Evolutionary conservation across 1,140 invertebrate species (phyloP), one percentile per base, ranked within the genome.

Genomic region (Hyphantria cunea): DNA sequence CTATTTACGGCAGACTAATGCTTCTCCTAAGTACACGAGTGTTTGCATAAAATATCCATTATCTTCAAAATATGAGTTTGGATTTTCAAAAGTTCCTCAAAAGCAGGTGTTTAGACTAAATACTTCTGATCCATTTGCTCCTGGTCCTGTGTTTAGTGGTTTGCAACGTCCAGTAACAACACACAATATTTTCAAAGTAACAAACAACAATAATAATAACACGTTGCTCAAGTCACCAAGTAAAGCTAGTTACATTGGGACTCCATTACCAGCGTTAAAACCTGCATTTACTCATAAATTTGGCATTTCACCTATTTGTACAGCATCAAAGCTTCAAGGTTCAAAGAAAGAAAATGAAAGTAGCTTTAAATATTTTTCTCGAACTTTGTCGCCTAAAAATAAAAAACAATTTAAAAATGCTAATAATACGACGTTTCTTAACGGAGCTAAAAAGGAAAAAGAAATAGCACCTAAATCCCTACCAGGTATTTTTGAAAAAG

Each of bases 251-350:
- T 72, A 80, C 58, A 63, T 68, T 11, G 78, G 77, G 11, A 84
- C 72, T 47, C 61, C 76, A 49, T 68, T 90, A 49, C 85, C 85
- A n/a, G 70, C 76, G 4, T 52, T 89, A 8, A 90, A 88, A 72
- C 83, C 90, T n/a, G 64, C 77, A 0, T 92, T 92, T 74, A 82
- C 78, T 6, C 90, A 92, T 64, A 91, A 92, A 72, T 92, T 92
- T 81, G 91, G 88, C 37, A 63, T 79, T 3, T 83, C 84, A 14
- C 87, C 87, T 11, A 80, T 90, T 33, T 78, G 74, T 68, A 68
- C 73, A 10, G 49, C 72, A 31, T 52, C 61, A n/a, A 86, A 84
- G 75, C 15, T 64, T 41, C 34, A 76, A 37, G 67, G 60, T 13
- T 65, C 76, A 42, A 86, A 87, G 68, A 90, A 84, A 62, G 89